Base-by-base conservation (phyloP, 2,113 vertebrate genomes). In the Cygnus atratus region DNA sequence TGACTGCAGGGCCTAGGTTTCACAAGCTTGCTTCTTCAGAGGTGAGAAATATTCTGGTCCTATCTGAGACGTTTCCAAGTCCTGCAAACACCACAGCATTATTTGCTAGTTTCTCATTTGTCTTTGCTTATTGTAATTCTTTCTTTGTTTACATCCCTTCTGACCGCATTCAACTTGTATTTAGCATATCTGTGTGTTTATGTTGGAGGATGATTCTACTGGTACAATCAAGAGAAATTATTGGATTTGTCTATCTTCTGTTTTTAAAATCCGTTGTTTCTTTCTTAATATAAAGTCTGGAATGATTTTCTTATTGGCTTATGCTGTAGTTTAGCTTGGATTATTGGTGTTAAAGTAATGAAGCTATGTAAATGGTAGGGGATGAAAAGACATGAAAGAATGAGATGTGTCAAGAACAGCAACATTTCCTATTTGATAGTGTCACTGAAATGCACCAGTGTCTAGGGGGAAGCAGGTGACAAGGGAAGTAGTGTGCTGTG, bases 61-160 rank as follows among this genome's bases (percentile, higher is more conserved):
- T 63, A 48, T 52, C 83, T 54, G 84, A 93, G 74, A 92, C 86
- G 33, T 65, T 95, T 92, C 83, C 63, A 94, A 95, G 88, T 50
- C 28, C 35, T 84, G 70, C 71, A 87, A 31, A 93, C 76, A 84
- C 84, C 70, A 58, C 48, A 57, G 44, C 71, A 87, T 1, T 21
- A 29, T 90, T 86, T 91, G n/a, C 52, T 81, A 19, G 58, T 76
- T 84, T 79, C 13, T 65, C 20, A n/a, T 92, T 88, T 94, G 80
- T 13, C 46, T 92, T 93, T 93, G 62, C 14, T 87, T 87, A 29
- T 83, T 92, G 63, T 61, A 66, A 14, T 63, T 92, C 41, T 65
- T 82, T 59, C 19, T 28, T 33, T 84, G 52, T 37, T 87, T 90
- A 78, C 35, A 62, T 76, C 21, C 54, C 44, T 90, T 82, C 83